phyloP scores from a whole-genome alignment of 2,888 invertebrate species.

The Troilus luridus region DNA sequence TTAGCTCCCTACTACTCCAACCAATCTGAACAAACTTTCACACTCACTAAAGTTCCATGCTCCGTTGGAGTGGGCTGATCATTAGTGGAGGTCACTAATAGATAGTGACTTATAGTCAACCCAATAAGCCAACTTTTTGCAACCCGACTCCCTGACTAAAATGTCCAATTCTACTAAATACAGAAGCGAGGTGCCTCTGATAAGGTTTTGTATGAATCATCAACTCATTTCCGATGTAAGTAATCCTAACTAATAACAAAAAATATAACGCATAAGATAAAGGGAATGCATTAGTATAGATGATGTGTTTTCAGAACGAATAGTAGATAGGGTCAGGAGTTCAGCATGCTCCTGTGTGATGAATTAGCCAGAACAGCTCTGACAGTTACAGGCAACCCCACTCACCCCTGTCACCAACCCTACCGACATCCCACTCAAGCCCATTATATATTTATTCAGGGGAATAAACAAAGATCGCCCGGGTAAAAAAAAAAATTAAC shows the following conservation, averaged over 20 bases:
- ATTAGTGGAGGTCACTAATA: too few relatives aligned
- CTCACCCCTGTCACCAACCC: constrained; percentile 48
- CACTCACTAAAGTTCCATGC: too few relatives aligned
- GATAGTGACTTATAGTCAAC: too few relatives aligned
- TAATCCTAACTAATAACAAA: background rate
- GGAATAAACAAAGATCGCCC: constrained; percentile 8
- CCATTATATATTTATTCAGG: constrained; percentile 44
- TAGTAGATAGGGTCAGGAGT: constrained; percentile 46
- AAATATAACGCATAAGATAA: background rate
- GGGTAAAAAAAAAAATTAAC: background rate
- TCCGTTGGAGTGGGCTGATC: too few relatives aligned
- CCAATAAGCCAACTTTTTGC: background rate
- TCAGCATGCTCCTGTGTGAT: constrained; percentile 29
- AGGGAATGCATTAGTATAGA: constrained; percentile 1
- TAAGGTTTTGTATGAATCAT: background rate
- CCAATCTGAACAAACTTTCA: too few relatives aligned
- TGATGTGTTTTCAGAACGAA: constrained; percentile 8
- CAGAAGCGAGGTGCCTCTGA: background rate
- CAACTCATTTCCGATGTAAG: background rate
- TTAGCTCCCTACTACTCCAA: too few relatives aligned
- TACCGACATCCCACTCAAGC: constrained; percentile 1
- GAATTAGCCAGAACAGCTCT: constrained; percentile 43
- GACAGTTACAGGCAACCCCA: constrained; percentile 48
- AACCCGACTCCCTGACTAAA: background rate
- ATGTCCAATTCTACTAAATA: background rate